Evolutionary conservation across 1,140 invertebrate species (phyloP).

Genomic region (Drosophila bocqueti): DNA sequence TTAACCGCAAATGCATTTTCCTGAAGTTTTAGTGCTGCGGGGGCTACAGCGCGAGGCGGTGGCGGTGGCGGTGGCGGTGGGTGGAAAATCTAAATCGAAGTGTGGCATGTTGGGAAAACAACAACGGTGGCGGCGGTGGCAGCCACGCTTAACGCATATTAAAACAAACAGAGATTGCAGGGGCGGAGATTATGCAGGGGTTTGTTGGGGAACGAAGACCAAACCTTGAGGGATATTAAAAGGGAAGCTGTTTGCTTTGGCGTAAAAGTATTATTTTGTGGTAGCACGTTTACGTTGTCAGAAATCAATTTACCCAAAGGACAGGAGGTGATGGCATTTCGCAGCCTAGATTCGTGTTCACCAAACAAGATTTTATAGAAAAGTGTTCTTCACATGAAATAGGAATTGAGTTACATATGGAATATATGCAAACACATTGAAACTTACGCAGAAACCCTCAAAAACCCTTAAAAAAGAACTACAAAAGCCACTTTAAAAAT

Average conservation of each 20-base stretch:
- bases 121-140: slow-evolving; percentile 24
- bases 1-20: slow-evolving; percentile 62
- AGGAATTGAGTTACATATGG: too few species aligned
- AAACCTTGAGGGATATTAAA: neutral
- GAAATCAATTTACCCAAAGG: neutral
- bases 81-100: slow-evolving; percentile 42
- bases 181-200: neutral
- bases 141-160: slow-evolving; percentile 74
- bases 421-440: too few species aligned
- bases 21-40: slow-evolving; percentile 51
- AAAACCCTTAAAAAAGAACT: too few species aligned
- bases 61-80: neutral
- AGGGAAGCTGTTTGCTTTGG: neutral
- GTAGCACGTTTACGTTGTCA: neutral
- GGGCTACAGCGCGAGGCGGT: neutral
- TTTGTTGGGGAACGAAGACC: neutral
- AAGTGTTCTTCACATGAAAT: too few species aligned
- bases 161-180: slow-evolving; percentile 46
- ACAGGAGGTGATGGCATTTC: neutral
- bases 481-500: too few species aligned
- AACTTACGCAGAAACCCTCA: too few species aligned
- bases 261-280: neutral
- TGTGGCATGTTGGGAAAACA: slow-evolving; percentile 59
- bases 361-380: neutral
- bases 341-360: neutral